Base-by-base conservation (phyloP, 2,797 vertebrate species). In the Peromyscus attwateri region DNA sequence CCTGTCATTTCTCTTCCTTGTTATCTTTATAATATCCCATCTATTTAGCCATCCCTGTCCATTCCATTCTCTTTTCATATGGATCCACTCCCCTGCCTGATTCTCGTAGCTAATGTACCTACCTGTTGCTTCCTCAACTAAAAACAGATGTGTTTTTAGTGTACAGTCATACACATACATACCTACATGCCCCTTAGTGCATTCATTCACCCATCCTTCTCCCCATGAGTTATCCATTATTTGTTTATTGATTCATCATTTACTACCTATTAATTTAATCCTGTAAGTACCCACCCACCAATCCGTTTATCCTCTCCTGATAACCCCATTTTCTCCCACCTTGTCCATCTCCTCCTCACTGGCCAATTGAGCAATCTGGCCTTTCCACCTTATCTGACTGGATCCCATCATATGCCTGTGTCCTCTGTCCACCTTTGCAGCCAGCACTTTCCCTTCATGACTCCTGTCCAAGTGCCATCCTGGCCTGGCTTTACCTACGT, bases 51-150 rank as follows among this genome's bases (percentile, higher is more conserved):
- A 57, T 29, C 52, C 75, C 37, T 80, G 52, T 21, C 49, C 43
- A 81, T 89, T 46, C 77, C 52, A 66, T 73, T 60, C 70, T 90
- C 2, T 91, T 52, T 21, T 75, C 14, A 80, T n/a, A 43, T 46
- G n/a, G 57, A 68, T 62, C 8, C 25, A n/a, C 19, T n/a, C 16
- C 70, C 57, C 57, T 73, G 81, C 90, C 66, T 10, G 46, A 55
- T 73, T 75, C 87, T 55, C 57, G 34, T 92, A 25, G 43, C 62
- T 16, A 66, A 49, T 16, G 64, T 23, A 70, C 25, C 46, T 64
- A 75, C 19, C 52, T 64, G 27, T 87, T 94, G 64, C 91, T 88
- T 80, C 21, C 46, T 64, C 68, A 92, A 11, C 25, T 88, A 91
- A 92, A 92, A 95, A 11, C 87, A 90, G 29, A 66, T 64, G 27